Percentiles rank a stretch among this genome's conserved stretches.
These are phyloP conservation scores for Lypha dubia DNA, from an alignment of 2,888 invertebrate genomes.

Conservation along the genomic window DNA sequence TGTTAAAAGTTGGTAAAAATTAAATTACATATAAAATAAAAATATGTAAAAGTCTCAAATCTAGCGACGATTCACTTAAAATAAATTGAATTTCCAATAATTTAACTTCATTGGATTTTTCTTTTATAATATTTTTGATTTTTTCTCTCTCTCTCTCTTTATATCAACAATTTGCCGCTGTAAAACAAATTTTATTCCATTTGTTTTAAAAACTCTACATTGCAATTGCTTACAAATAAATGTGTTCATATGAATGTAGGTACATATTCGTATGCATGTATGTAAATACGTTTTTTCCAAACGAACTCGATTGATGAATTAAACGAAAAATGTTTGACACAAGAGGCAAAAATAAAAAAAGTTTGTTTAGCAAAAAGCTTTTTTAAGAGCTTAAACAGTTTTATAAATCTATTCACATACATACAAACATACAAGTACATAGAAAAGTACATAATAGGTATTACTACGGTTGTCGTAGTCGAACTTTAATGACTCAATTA, in stretches of 20 bases:
- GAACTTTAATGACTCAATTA: too few relatives aligned
- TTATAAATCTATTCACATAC: too few relatives aligned
- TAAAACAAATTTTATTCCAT: slow-evolving; percentile 29
- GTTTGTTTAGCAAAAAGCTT: too few relatives aligned
- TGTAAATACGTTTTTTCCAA: too few relatives aligned
- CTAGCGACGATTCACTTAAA: slow-evolving; percentile 42
- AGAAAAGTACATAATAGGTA: too few relatives aligned
- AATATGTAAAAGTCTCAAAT: slow-evolving; percentile 4
- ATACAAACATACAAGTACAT: too few relatives aligned
- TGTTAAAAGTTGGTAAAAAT: slow-evolving; percentile 14
- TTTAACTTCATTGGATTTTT: slow-evolving; percentile 35
- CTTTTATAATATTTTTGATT: slow-evolving; percentile 30
- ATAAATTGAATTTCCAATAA: slow-evolving; percentile 66
- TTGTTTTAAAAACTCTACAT: slow-evolving; percentile 33
- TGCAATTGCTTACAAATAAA: not conserved
- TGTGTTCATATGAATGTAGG: not conserved
- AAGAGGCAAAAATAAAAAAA: too few relatives aligned
- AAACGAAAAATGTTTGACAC: too few relatives aligned
- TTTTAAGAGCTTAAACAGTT: too few relatives aligned
- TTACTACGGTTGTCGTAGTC: too few relatives aligned
- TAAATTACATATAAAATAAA: slow-evolving; percentile 52
- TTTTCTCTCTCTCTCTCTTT: slow-evolving; percentile 8
- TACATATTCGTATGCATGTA: too few relatives aligned
- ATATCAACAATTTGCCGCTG: not conserved
- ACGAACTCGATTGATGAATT: too few relatives aligned